phyloP scores from a whole-genome alignment of 2,888 invertebrate species.

The Acleris cristana region DNA sequence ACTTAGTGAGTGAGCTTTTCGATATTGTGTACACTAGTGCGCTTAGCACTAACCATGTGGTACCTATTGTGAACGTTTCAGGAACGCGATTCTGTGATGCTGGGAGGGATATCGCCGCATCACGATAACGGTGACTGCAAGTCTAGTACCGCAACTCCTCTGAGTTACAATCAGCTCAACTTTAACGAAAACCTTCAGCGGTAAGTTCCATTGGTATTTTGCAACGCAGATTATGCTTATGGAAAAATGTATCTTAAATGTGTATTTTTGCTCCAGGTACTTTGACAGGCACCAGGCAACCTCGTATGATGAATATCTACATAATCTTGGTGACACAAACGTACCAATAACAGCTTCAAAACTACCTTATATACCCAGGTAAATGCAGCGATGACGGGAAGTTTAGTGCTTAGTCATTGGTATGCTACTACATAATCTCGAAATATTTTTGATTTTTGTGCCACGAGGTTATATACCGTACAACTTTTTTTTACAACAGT shows the following conservation, averaged over 20 bases:
- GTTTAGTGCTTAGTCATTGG: too few relatives aligned
- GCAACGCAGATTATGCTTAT: background rate
- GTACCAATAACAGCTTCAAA: background rate
- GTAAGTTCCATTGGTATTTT: conserved; percentile 52
- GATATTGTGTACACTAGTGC: background rate
- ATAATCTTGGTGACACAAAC: conserved; percentile 39
- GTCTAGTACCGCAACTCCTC: conserved; percentile 90
- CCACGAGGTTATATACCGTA: too few relatives aligned
- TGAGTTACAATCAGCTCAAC: conserved; percentile 93
- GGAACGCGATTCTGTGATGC: conserved; percentile 91
- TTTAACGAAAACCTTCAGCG: conserved; percentile 92
- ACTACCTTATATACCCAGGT: too few relatives aligned
- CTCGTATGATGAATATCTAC: conserved; percentile 45
- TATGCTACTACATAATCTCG: too few relatives aligned
- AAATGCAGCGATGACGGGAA: too few relatives aligned
- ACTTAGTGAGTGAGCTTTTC: background rate
- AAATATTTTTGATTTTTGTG: too few relatives aligned
- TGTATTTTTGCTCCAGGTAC: conserved; percentile 40
- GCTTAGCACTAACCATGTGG: too few relatives aligned
- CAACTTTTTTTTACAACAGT: too few relatives aligned
- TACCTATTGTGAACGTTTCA: conserved; percentile 55
- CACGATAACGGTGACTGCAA: conserved; percentile 91
- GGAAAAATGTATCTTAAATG: background rate
- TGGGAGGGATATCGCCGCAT: conserved; percentile 93
- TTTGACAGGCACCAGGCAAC: conserved; percentile 51